Base-by-base conservation (phyloP, 1,140 invertebrate species). In the Drosophila orena region DNA sequence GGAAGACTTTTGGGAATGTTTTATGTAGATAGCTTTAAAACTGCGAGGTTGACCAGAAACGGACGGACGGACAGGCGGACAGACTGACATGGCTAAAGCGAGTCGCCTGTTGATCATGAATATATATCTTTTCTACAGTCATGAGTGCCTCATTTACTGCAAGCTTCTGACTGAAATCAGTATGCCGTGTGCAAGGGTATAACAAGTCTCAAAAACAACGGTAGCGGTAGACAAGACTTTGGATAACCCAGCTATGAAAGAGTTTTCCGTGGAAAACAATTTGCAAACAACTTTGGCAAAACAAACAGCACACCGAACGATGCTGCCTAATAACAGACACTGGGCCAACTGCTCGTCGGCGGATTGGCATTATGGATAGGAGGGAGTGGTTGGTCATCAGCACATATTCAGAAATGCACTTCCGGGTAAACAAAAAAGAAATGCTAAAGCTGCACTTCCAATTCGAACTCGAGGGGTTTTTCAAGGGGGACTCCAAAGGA, bases 211-310 rank as follows among this genome's bases (percentile, higher is more conserved):
- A 22, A n/a, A 17, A 34, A 27, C 59, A 15, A 14, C 54, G 17
- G 24, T 66, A 24, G 46, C 40, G 27, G 10, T 20, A 47, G 20
- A 15, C 42, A 62, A 74, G 34, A 56, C 69, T 54, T 60, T 37
- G 58, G 61, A 22, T 49, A 22, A 40, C 42, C 22, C 53, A 55
- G 57, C 57, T 55, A 56, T 34, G 35, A 61, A 70, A 56, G 55
- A 77, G 61, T 56, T 81, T 85, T 58, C 65, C 59, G 35, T 42
- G 30, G 37, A 80, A 80, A 81, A 62, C 81, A 85, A 85, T 85
- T 86, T 77, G 52, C 43, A 61, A 77, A 77, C 77, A 72, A 85
- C 71, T 85, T 77, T 52, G 44, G 44, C n/a, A 75, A 75, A 70
- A 79, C 58, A 59, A 80, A 80, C 69, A 58, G 40, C 30, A 46